Evolutionary conservation across 2,113 vertebrate genomes (phyloP).

Genomic region (Tachysurus fulvidraco): DNA sequence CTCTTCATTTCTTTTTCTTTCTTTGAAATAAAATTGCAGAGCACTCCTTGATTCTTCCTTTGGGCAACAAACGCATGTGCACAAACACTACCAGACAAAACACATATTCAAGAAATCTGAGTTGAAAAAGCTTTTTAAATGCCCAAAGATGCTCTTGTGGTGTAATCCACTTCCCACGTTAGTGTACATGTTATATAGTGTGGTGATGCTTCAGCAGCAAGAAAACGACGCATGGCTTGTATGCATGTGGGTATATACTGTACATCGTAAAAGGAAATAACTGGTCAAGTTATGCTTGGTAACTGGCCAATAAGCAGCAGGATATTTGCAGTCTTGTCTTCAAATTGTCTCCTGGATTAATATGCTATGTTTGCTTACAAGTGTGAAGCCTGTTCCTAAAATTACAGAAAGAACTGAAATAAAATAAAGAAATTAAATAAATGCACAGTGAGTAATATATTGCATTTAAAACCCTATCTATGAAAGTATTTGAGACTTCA

Average conservation of each 20-base stretch:
- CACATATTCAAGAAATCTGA: not conserved
- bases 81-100: not conserved
- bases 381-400: slow-evolving; percentile 1
- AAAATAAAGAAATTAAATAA: not conserved
- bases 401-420: too few relatives aligned
- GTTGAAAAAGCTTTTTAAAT: slow-evolving; percentile 24
- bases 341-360: not conserved
- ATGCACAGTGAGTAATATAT: not conserved
- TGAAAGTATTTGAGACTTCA: not conserved
- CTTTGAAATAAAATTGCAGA: slow-evolving; percentile 15
- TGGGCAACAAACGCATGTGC: slow-evolving; percentile 9
- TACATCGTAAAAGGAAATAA: too few relatives aligned
- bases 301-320: not conserved
- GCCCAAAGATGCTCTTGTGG: not conserved
- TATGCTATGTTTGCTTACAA: not conserved
- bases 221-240: not conserved
- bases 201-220: not conserved
- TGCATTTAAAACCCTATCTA: not conserved
- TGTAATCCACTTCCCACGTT: slow-evolving; percentile 35
- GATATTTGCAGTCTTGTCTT: not conserved
- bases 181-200: not conserved
- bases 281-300: not conserved
- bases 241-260: too few relatives aligned
- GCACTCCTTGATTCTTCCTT: slow-evolving; percentile 31
- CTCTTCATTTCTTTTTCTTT: slow-evolving; percentile 10